These are phyloP conservation scores for Chironomus tentans DNA, from an alignment of 2,888 invertebrate genomes.

Conservation along the genomic window DNA sequence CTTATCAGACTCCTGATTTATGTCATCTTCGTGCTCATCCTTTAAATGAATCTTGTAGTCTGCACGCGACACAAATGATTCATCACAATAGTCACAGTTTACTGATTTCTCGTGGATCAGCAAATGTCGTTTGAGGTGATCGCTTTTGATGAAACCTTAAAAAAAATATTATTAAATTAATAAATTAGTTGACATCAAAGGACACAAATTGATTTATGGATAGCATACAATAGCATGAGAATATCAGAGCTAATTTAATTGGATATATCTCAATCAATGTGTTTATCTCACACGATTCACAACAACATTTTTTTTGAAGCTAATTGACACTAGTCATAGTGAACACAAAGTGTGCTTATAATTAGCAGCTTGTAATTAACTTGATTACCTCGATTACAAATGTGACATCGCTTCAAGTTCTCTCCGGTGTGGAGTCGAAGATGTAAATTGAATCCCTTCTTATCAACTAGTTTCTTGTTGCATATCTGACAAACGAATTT, in stretches of 20 bases:
- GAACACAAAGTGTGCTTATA: too few relatives aligned
- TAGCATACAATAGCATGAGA: too few relatives aligned
- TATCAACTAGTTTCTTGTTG: conserved; percentile 28
- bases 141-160: conserved; percentile 29
- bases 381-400: conserved; percentile 28
- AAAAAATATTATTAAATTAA: not conserved
- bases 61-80: conserved; percentile 7
- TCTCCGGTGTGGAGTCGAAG: conserved; percentile 28
- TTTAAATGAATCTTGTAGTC: conserved; percentile 22
- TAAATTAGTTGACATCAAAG: not conserved
- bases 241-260: too few relatives aligned
- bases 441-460: conserved; percentile 28
- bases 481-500: conserved; percentile 28
- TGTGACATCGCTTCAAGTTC: conserved; percentile 28
- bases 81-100: conserved; percentile 20
- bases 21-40: conserved; percentile 16
- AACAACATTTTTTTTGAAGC: too few relatives aligned
- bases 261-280: too few relatives aligned
- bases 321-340: too few relatives aligned
- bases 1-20: not conserved
- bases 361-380: too few relatives aligned
- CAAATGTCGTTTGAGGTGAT: conserved; percentile 28
- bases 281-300: too few relatives aligned
- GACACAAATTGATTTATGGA: not conserved
- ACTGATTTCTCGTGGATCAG: conserved; percentile 25